Percentiles rank a stretch among this genome's conserved stretches.
These are phyloP conservation scores for Azorinus chamasolen DNA, from an alignment of 2,888 invertebrate species.

Conservation along the genomic window DNA sequence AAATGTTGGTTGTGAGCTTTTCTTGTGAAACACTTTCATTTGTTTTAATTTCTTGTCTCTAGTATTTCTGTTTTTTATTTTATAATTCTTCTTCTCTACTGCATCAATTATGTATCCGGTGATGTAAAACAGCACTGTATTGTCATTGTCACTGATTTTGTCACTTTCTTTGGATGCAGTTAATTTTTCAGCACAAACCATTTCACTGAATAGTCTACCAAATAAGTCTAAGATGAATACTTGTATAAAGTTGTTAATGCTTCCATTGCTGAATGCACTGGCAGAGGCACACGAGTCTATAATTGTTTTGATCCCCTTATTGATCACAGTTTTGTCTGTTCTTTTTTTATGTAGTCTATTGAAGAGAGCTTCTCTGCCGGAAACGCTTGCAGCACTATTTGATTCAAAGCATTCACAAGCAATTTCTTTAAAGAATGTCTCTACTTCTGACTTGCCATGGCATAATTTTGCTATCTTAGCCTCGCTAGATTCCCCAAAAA, in stretches of 20 bases:
- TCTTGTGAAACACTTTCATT: not conserved
- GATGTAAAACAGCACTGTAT: not conserved
- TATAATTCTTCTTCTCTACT: not conserved
- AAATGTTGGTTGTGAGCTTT: not conserved
- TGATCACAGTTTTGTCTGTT: not conserved
- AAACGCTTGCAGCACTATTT: not conserved
- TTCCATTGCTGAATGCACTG: not conserved
- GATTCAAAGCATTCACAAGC: not conserved
- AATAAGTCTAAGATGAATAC: not conserved
- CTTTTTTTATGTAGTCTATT: not conserved
- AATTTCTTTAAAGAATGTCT: no score
- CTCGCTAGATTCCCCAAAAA: not conserved
- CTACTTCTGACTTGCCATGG: not conserved
- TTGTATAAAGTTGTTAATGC: conserved; percentile 1
- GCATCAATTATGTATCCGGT: not conserved
- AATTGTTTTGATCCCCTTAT: not conserved
- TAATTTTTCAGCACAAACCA: not conserved
- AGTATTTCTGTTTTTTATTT: not conserved
- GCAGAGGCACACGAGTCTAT: not conserved
- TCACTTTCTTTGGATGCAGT: no score
- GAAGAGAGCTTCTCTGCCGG: not conserved
- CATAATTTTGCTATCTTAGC: not conserved
- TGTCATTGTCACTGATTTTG: not conserved
- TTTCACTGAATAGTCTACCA: not conserved
- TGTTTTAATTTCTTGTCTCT: not conserved